phyloP scores from a whole-genome alignment of 1,140 invertebrate species.

The Hylaeus anthracinus region DNA sequence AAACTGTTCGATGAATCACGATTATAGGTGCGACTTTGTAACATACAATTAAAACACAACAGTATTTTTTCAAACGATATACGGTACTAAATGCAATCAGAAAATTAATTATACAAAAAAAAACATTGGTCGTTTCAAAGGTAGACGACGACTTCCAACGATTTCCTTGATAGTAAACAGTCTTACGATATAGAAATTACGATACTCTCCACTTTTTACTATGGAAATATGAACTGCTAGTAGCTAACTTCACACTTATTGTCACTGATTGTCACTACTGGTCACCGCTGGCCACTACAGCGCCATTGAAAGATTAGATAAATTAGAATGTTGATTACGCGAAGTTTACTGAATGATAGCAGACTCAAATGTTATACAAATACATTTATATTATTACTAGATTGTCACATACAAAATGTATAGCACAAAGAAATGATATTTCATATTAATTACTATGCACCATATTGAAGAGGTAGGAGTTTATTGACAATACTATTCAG shows the following conservation, averaged over 20 bases:
- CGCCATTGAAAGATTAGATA: slow-evolving; percentile 8
- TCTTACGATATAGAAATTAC: slow-evolving; percentile 21
- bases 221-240: not conserved
- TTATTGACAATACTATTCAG: too few relatives aligned
- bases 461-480: too few relatives aligned
- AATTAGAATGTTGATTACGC: not conserved
- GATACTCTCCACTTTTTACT: slow-evolving; percentile 5
- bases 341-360: not conserved
- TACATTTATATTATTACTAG: not conserved
- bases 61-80: not conserved
- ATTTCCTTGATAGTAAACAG: slow-evolving; percentile 6
- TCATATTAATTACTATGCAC: not conserved
- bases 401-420: not conserved
- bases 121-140: not conserved
- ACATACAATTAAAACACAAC: not conserved
- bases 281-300: not conserved
- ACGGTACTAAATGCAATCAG: not conserved
- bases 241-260: slow-evolving; percentile 37
- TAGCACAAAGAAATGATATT: not conserved
- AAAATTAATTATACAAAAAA: not conserved
- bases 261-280: not conserved
- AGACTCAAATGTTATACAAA: not conserved
- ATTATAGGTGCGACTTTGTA: slow-evolving; percentile 8
- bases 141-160: not conserved
- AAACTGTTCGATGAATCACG: slow-evolving; percentile 29